Evolutionary conservation across 1,140 invertebrate species (phyloP).

Genomic region (Euwallacea similis): DNA sequence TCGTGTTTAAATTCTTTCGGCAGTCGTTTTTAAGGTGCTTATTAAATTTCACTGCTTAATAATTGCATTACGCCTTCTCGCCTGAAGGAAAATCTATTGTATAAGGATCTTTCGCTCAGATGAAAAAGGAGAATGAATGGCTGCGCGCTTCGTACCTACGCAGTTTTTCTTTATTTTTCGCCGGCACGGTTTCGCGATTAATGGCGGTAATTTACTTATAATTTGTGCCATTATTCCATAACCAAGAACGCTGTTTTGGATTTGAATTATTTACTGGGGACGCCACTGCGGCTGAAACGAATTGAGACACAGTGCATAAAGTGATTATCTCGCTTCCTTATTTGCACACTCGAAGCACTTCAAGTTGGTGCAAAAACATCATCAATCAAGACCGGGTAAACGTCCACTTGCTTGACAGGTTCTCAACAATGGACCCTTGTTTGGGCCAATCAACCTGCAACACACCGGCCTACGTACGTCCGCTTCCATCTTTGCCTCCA

Average conservation of each 20-base stretch:
- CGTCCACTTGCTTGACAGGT: conserved; percentile 33
- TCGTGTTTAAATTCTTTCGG: conserved; percentile 45
- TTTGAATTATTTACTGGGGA: background rate
- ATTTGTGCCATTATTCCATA: conserved; percentile 21
- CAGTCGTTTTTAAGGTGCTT: conserved; percentile 48
- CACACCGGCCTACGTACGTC: conserved; percentile 18
- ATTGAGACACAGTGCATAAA: conserved; percentile 11
- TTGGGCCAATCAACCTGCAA: conserved; percentile 31
- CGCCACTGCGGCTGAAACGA: background rate
- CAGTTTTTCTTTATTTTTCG: conserved; percentile 33
- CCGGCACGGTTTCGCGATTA: conserved; percentile 22
- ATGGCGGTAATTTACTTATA: conserved; percentile 35
- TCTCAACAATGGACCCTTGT: conserved; percentile 33
- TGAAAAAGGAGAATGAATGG: conserved; percentile 28
- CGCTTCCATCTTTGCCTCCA: background rate
- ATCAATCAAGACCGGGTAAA: conserved; percentile 37
- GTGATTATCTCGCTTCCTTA: conserved; percentile 23
- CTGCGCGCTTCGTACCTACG: conserved; percentile 30
- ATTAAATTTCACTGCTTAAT: conserved; percentile 50
- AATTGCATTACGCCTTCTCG: conserved; percentile 42
- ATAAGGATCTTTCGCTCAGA: conserved; percentile 34
- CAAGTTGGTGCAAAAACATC: conserved; percentile 19
- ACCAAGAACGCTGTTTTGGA: conserved; percentile 1
- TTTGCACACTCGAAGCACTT: conserved; percentile 15
- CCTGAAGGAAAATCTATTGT: conserved; percentile 46